These are phyloP conservation scores for Paratilapia polleni DNA, from an alignment of 2,113 vertebrate species.

Conservation along the genomic window DNA sequence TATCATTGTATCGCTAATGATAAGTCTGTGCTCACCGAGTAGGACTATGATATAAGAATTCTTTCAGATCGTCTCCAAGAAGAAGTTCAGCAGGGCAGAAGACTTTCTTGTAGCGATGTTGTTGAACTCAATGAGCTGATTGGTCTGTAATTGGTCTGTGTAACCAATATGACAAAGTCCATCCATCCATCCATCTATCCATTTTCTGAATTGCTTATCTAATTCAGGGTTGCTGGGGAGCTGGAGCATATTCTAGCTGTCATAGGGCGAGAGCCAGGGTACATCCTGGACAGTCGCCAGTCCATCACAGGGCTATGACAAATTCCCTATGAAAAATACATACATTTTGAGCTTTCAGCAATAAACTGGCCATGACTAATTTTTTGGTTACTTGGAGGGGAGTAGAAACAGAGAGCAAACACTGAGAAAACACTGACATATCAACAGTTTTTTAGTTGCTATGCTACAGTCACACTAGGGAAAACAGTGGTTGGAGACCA, in stretches of 20 bases:
- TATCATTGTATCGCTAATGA: rapidly evolving
- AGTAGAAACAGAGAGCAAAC: neutral
- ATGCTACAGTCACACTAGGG: neutral
- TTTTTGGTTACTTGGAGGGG: neutral
- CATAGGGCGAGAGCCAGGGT: no score
- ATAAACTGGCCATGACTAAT: neutral
- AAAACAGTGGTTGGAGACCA: neutral
- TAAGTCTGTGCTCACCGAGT: neutral
- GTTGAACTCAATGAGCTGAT: neutral
- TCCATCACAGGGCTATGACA: neutral
- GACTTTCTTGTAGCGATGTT: neutral
- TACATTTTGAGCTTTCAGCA: neutral
- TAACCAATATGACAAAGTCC: no score
- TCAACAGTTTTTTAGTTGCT: neutral
- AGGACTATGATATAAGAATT: neutral
- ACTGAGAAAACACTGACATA: neutral
- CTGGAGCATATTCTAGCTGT: neutral
- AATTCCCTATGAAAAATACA: rapidly evolving
- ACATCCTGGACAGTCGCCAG: no score
- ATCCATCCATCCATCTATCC: no score
- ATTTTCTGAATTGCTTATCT: neutral
- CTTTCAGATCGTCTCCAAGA: neutral
- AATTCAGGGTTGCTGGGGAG: neutral
- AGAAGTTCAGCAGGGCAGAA: neutral
- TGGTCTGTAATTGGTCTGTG: no score